Evolutionary conservation across 2,888 invertebrate species (phyloP).

Genomic region (Sarcophaga subvicina): DNA sequence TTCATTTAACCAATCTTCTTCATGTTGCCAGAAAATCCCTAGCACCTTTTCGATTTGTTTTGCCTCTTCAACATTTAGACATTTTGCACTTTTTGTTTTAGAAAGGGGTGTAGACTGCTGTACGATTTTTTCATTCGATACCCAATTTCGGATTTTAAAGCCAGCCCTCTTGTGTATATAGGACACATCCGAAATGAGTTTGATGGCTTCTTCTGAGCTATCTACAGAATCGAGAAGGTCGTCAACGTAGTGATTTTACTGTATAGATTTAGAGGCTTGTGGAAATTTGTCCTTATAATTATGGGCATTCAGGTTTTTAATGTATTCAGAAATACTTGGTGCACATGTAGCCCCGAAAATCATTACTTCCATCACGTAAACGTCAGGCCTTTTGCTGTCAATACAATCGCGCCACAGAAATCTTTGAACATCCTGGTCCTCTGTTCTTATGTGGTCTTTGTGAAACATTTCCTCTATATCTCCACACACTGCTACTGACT

Average conservation of each 20-base stretch:
- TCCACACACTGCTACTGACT: constrained; percentile 26
- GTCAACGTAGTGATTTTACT: not conserved
- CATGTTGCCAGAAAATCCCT: constrained; percentile 51
- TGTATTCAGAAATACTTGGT: too few relatives aligned
- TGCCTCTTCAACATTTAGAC: constrained; percentile 35
- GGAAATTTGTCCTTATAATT: too few relatives aligned
- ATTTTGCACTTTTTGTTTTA: not conserved
- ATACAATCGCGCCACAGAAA: not conserved
- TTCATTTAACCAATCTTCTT: constrained; percentile 30
- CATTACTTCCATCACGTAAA: too few relatives aligned
- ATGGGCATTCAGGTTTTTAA: too few relatives aligned
- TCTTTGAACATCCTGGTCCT: not conserved
- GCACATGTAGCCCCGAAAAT: too few relatives aligned
- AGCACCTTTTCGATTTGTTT: constrained; percentile 47
- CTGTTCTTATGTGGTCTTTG: not conserved
- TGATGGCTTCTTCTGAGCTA: not conserved
- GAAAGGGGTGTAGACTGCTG: not conserved
- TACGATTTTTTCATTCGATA: constrained; percentile 4
- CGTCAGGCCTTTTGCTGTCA: too few relatives aligned
- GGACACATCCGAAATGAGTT: constrained; percentile 12
- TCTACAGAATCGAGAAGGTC: not conserved
- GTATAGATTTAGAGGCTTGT: too few relatives aligned
- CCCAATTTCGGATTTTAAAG: constrained; percentile 50
- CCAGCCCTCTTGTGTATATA: constrained; percentile 30
- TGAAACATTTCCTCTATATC: constrained; percentile 44